Percentiles rank a stretch among this genome's conserved stretches.
Conservation (phyloP, 2,113 vertebrate genomes). For the Rhinopomastus cyanomelas region DNA sequence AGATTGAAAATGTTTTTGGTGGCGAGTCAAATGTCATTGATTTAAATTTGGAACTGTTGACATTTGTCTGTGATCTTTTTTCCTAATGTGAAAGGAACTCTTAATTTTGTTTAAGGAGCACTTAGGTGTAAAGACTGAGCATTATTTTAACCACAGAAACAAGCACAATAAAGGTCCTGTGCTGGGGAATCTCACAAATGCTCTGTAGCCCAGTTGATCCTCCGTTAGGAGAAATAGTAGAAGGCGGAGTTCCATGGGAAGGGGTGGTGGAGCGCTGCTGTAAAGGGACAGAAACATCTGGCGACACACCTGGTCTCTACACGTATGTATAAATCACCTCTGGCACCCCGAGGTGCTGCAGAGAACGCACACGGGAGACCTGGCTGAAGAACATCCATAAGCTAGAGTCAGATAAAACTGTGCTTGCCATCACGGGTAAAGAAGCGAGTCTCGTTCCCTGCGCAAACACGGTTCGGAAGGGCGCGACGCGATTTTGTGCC, state of each 20-base stretch:
- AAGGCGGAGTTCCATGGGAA: slow-evolving; percentile 16
- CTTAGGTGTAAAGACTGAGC: slow-evolving; percentile 11
- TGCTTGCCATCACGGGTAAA: neutral
- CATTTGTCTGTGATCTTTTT: neutral
- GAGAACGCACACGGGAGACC: slow-evolving; percentile 16
- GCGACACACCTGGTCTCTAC: slow-evolving; percentile 68
- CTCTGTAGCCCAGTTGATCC: slow-evolving; percentile 4
- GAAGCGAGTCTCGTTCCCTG: slow-evolving; percentile 26
- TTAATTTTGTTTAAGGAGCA: neutral
- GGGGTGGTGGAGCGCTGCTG: slow-evolving; percentile 26
- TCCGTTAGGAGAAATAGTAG: slow-evolving; percentile 29
- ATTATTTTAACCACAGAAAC: slow-evolving; percentile 20
- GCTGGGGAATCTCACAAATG: neutral
- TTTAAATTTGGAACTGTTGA: slow-evolving; percentile 47
- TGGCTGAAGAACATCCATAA: slow-evolving; percentile 26
- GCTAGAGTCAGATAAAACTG: slow-evolving; percentile 34
- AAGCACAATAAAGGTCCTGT: neutral
- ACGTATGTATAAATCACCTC: slow-evolving; percentile 67
- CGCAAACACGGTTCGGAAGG: slow-evolving; percentile 17
- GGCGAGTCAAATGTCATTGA: slow-evolving; percentile 1
- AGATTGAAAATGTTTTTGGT: slow-evolving; percentile 50
- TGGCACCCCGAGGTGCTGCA: slow-evolving; percentile 32
- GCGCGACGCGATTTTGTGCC: slow-evolving; percentile 30
- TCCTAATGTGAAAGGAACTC: neutral
- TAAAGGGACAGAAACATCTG: slow-evolving; percentile 67